Base-by-base conservation (phyloP, 2,888 invertebrate genomes). In the Cephonodes hylas region DNA sequence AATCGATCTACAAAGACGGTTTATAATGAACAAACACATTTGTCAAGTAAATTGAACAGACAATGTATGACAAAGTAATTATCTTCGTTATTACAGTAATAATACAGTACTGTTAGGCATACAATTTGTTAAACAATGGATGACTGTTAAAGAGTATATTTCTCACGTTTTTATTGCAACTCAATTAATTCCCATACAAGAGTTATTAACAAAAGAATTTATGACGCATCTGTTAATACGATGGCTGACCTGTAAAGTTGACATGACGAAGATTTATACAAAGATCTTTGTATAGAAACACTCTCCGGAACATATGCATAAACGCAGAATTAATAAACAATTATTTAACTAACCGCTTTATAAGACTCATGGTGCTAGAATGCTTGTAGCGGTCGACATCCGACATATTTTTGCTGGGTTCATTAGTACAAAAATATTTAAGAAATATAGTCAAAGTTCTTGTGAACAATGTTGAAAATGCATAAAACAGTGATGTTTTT, bases 141-240 rank as follows among this genome's bases (percentile, higher is more conserved):
- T 53, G 53, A 53, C 27, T 63, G 48, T 38, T 38, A 45, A 53
- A 66, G 63, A 60, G 42, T 46, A 61, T 34, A 61, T 59, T 63
- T 66, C 68, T 53, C 68, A 66, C 68, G 64, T 59, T 64, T 65
- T 64, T 65, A 59, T 58, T 38, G 42, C 42, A 58, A 63, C 53
- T 56, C 62, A 59, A 62, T 64, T 60, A 60, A 42, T 53, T 31
- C 31, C 22, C 31, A 27, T 53, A 53, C 53, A 53, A 45, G 27
- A 53, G 27, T 53, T 53, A 53, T 27, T 27, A 48, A 53, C 53
- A 31, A 53, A 45, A 53, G 31, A 53, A 53, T 53, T 53, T 53
- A 31, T 53, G 53, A 53, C 31, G 53, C 53, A 46, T 25, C n/a
- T n/a, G 18, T 53, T 31, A 53, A n/a, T n/a, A n/a, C n/a, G 53